These are phyloP conservation scores for Xylocampa areola DNA, from an alignment of 2,888 invertebrate species.

Conservation along the genomic window DNA sequence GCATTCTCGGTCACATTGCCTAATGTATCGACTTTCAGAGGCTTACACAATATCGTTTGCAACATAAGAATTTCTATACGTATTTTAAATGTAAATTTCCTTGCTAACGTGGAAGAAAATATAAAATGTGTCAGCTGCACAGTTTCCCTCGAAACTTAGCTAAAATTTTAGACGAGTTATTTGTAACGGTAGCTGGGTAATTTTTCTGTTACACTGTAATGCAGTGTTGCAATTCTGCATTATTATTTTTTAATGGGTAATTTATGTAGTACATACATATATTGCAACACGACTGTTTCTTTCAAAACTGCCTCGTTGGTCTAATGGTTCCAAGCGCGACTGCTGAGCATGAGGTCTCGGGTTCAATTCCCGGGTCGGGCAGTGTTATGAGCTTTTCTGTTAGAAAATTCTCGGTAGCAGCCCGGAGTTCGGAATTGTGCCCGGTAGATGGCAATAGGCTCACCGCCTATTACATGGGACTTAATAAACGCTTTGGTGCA, in stretches of 20 bases:
- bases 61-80: constrained; percentile 14
- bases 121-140: constrained; percentile 30
- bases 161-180: constrained; percentile 11
- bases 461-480: too few relatives aligned
- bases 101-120: constrained; percentile 14
- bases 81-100: constrained; percentile 32
- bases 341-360: too few relatives aligned
- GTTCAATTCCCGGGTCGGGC: too few relatives aligned
- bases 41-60: constrained; percentile 9
- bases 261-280: too few relatives aligned
- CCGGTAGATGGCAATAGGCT: too few relatives aligned
- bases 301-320: too few relatives aligned
- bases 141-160: constrained; percentile 18
- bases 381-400: too few relatives aligned
- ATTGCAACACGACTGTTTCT: too few relatives aligned
- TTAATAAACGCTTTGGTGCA: too few relatives aligned
- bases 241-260: background rate
- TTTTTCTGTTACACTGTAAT: background rate
- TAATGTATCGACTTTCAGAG: constrained; percentile 3
- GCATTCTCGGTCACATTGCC: constrained; percentile 1
- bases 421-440: too few relatives aligned
- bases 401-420: too few relatives aligned
- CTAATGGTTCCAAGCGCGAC: too few relatives aligned
- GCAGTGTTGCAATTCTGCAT: background rate
- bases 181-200: background rate